A percentile compares a stretch with the other conserved stretches of the same genome.
Conservation (phyloP, 2,113 vertebrate genomes). For the Natator depressus region DNA sequence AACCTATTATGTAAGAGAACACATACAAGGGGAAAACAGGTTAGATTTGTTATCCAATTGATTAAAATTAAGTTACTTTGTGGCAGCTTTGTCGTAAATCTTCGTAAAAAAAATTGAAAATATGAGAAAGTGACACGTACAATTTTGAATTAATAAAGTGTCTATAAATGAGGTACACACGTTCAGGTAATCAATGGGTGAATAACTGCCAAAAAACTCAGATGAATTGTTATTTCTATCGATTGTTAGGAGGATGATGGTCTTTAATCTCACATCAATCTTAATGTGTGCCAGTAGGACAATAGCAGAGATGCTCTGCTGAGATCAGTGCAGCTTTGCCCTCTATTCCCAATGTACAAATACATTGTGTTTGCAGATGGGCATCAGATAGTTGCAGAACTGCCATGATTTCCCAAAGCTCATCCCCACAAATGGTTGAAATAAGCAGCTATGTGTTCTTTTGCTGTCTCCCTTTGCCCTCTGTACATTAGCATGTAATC, state of each 20-base stretch:
- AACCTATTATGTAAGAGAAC: constrained; percentile 54
- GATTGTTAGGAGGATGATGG: constrained; percentile 85
- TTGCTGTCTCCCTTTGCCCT: constrained; percentile 85
- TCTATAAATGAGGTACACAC: constrained; percentile 78
- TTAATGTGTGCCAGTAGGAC: constrained; percentile 97
- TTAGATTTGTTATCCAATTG: constrained; percentile 48
- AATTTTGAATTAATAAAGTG: constrained; percentile 84
- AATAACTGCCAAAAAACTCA: constrained; percentile 87
- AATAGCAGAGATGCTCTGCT: constrained; percentile 88
- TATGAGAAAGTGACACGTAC: constrained; percentile 65
- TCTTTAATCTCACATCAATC: constrained; percentile 98
- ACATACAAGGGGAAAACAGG: constrained; percentile 23
- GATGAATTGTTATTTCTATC: constrained; percentile 89
- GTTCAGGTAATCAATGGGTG: constrained; percentile 82
- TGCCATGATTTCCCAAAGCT: constrained; percentile 93
- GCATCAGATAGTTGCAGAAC: constrained; percentile 82
- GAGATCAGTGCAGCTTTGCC: constrained; percentile 87
- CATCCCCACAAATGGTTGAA: constrained; percentile 86
- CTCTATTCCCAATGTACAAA: constrained; percentile 87
- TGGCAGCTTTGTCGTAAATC: constrained; percentile 32
- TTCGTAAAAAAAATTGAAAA: constrained; percentile 48
- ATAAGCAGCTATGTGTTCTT: constrained; percentile 90
- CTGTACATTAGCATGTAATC: constrained; percentile 93
- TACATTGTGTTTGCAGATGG: constrained; percentile 95
- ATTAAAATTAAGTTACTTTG: constrained; percentile 50